phyloP scores from a whole-genome alignment of 2,888 invertebrate species.

The Papilio elwesi region DNA sequence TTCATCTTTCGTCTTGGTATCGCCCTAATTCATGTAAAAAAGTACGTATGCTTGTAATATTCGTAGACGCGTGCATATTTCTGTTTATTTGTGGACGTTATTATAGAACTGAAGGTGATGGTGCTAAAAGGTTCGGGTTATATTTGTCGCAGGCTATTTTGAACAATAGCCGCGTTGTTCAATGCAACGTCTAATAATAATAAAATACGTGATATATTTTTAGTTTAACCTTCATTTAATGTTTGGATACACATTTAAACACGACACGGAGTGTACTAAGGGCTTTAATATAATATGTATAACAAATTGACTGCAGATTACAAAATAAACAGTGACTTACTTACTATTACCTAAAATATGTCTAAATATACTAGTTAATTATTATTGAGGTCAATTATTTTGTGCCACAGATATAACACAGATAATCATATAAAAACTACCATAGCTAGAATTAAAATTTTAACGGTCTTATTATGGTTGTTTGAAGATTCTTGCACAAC shows the following conservation, averaged over 20 bases:
- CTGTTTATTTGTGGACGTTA: constrained; percentile 72
- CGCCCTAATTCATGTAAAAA: constrained; percentile 61
- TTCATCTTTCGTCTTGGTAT: constrained; percentile 50
- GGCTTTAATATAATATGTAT: constrained; percentile 2
- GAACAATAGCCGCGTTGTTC: constrained; percentile 65
- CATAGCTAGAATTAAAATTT: neutral
- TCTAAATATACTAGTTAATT: no score
- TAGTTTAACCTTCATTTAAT: constrained; percentile 29
- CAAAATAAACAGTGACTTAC: no score
- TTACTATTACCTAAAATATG: no score
- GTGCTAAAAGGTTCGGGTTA: constrained; percentile 69
- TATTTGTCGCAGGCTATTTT: constrained; percentile 76
- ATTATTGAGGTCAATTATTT: no score
- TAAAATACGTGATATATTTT: constrained; percentile 39
- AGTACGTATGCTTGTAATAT: constrained; percentile 64
- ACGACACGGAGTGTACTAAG: neutral
- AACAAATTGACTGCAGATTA: no score
- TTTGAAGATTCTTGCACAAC: neutral
- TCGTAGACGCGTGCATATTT: constrained; percentile 67
- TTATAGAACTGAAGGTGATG: constrained; percentile 78
- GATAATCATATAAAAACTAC: neutral
- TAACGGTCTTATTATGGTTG: neutral
- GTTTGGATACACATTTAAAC: constrained; percentile 21
- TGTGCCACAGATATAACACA: no score
- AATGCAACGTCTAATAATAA: constrained; percentile 64